These are phyloP conservation scores for Tridacna crocea DNA, from an alignment of 2,888 invertebrate species.

Conservation along the genomic window DNA sequence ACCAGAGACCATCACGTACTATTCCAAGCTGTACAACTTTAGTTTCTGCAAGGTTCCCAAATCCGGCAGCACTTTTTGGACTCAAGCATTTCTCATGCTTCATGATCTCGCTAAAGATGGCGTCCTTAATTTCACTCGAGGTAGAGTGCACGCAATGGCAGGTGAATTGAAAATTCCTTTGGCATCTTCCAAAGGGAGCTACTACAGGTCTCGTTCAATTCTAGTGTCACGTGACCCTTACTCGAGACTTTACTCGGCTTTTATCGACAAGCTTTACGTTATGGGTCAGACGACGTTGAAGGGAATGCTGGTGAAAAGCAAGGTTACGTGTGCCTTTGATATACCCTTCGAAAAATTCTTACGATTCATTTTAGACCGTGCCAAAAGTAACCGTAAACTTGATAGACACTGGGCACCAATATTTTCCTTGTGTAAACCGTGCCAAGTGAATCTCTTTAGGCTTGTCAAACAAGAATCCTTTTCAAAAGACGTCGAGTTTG, in stretches of 20 bases:
- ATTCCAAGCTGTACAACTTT: slow-evolving; percentile 26
- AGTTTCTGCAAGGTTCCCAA: slow-evolving; percentile 50
- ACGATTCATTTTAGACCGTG: neutral
- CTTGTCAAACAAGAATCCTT: slow-evolving; percentile 46
- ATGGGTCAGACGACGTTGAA: neutral
- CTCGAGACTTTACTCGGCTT: slow-evolving; percentile 42
- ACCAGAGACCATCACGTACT: neutral
- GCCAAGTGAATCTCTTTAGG: slow-evolving; percentile 26
- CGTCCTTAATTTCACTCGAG: slow-evolving; percentile 17
- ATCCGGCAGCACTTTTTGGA: slow-evolving; percentile 43
- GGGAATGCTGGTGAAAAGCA: neutral
- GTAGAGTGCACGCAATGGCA: neutral
- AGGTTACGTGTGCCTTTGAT: neutral
- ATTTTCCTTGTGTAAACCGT: slow-evolving; percentile 32
- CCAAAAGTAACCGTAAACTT: neutral
- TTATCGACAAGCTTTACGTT: slow-evolving; percentile 35
- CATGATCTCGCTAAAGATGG: neutral
- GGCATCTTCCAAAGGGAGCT: neutral
- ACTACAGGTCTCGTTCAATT: slow-evolving; percentile 10
- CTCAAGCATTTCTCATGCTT: slow-evolving; percentile 30
- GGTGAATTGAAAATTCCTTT: neutral
- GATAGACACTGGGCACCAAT: slow-evolving; percentile 45
- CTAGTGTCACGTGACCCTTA: slow-evolving; percentile 50
- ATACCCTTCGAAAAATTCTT: slow-evolving; percentile 40
- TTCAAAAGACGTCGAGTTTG: slow-evolving; percentile 37